Evolutionary conservation across 1,140 invertebrate species (phyloP), one percentile per base, ranked within the genome.

Genomic region (Carposina sasakii): DNA sequence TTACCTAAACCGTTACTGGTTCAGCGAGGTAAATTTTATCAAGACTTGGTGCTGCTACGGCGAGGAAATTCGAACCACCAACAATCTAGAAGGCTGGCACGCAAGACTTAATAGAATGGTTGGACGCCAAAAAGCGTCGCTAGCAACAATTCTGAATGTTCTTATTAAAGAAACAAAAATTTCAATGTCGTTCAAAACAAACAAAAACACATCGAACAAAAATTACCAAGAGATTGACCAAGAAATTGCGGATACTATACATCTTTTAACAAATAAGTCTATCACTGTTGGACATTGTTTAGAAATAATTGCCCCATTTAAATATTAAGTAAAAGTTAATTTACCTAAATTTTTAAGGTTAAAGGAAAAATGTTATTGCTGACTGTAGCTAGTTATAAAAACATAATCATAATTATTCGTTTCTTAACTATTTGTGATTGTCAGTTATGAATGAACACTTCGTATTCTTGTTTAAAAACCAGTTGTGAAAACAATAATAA

Each of bases 61-160:
- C 13, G 40, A 42, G 28, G 22, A 42, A 28, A 12, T 42, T 17
- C 12, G 40, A 4, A 42, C 10, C 10, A 42, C 40, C 15, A 42
- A 42, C 19, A 12, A 42, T 26, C n/a, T 42, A 42, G 40, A 42
- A 28, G 40, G 22, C 2, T 42, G 40, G 40, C 40, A 42, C 15
- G n/a, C 40, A 10, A 22, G 23, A 16, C 12, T 42, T 26, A 42
- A 42, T 4, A 2, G 40, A 15, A 26, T 8, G n/a, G 40, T 42
- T n/a, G 23, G 23, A 13, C 21, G 12, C 20, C 15, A 42, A 26
- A 42, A 42, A 1, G n/a, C 22, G 5, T 28, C 40, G 1, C n/a
- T 42, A 6, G 40, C 40, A 5, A 26, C 16, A 42, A 5, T 42
- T 26, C 15, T 42, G 12, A 24, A 42, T 12, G 20, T 39, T 26